Base-by-base conservation (phyloP, 2,797 vertebrate genomes). In the Danio tinwini region DNA sequence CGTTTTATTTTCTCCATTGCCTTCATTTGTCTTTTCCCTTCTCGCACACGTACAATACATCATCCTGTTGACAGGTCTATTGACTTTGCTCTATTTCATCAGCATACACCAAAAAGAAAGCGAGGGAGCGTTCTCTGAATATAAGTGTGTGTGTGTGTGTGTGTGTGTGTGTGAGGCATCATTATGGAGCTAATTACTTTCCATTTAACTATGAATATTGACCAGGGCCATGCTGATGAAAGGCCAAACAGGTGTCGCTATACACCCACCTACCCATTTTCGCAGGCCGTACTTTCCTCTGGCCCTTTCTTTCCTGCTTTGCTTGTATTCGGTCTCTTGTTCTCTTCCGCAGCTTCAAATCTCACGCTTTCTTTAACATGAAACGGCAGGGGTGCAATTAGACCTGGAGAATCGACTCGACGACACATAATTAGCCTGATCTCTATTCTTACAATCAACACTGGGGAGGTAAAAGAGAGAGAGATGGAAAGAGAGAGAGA, bases 391-490 rank as follows among this genome's bases (percentile, higher is more conserved):
- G 63, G 64, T 87, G 61, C 81, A 86, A 83, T 85, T 84, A 85
- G 78, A 84, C 75, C 76, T 67, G 76, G 75, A 83, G 44, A 79
- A 83, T 64, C 72, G 68, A 40, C 84, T 78, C n/a, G 19, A 81
- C 70, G 83, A 77, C 80, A 84, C 68, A 81, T 79, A 84, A 86
- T 85, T 85, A 84, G 65, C 81, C 67, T 70, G 76, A 88, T 85
- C 87, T 88, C 81, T 80, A 83, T 88, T 91, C 87, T 81, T 85
- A 87, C 75, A 85, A 82, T 85, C 53, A 80, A 55, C 62, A 29
- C 76, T n/a, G 61, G 42, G 73, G 59, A 75, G 50, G 68, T 63
- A 67, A 37, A 58, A 42, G 17, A 49, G n/a, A 42, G 40, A 61
- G 81, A 81, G 40, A 70, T 37, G 17, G 49, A 2, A 12, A 73